These are phyloP conservation scores for Alethe castanea DNA, from an alignment of 2,113 vertebrate species.

Conservation along the genomic window DNA sequence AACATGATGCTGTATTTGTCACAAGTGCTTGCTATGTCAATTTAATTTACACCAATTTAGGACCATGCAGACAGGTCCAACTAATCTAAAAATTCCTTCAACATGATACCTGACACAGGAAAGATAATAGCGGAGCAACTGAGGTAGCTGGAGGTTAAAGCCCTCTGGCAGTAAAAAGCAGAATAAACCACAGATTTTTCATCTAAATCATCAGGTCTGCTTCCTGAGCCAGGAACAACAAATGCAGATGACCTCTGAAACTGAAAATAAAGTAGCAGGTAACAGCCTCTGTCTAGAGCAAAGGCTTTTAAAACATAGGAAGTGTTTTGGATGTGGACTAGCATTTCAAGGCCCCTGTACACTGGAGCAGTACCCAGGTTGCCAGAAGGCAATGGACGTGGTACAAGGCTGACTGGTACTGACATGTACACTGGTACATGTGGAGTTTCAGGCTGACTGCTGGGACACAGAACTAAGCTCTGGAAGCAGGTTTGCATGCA, in stretches of 20 bases:
- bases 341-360: not conserved
- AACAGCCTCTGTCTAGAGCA: not conserved
- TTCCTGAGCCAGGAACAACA: not conserved
- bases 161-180: not conserved
- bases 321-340: not conserved
- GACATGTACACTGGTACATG: not conserved
- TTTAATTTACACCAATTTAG: not conserved
- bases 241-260: not conserved
- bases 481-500: not conserved
- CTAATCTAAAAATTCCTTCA: not conserved
- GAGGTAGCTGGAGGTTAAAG: not conserved
- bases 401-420: not conserved
- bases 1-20: not conserved
- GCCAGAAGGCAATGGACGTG: not conserved
- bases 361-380: not conserved
- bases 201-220: not conserved
- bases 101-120: not conserved
- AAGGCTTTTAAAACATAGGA: not conserved
- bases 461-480: not conserved
- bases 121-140: not conserved
- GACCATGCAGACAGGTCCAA: not conserved
- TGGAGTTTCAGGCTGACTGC: not conserved
- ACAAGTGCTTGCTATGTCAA: not conserved
- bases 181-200: not conserved
- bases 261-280: not conserved